These are phyloP conservation scores for Cariama cristata DNA, from an alignment of 2,113 vertebrate genomes.

Conservation along the genomic window DNA sequence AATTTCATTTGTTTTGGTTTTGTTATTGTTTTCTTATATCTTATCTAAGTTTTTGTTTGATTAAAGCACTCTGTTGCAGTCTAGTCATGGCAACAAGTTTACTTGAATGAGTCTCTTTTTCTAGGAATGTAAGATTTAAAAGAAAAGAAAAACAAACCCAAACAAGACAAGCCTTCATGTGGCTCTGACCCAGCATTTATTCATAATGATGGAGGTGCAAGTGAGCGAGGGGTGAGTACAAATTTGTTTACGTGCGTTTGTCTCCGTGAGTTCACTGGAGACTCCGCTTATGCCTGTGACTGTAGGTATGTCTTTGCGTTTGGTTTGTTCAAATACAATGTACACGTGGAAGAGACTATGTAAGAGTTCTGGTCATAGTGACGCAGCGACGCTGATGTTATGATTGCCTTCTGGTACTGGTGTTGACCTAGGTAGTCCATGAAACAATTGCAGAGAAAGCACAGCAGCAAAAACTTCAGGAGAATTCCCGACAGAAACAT, in stretches of 20 bases:
- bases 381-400: not conserved
- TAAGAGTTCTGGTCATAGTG: not conserved
- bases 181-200: not conserved
- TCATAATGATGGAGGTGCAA: not conserved
- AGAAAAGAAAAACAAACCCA: not conserved
- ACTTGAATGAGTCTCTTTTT: not conserved
- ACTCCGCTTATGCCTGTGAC: not conserved
- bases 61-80: conserved; percentile 14
- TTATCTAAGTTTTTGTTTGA: conserved; percentile 43
- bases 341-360: rapidly evolving
- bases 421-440: rapidly evolving
- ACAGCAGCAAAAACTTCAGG: not conserved
- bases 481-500: not conserved
- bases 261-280: not conserved
- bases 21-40: not conserved
- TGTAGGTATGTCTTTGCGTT: not conserved
- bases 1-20: conserved; percentile 15
- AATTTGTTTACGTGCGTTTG: not conserved
- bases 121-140: not conserved
- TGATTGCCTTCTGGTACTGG: not conserved
- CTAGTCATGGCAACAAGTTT: conserved; percentile 18
- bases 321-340: not conserved
- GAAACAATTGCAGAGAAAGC: not conserved
- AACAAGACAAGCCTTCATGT: not conserved
- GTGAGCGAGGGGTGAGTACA: not conserved